A percentile compares a stretch with the other conserved stretches of the same genome.
Evolutionary conservation across 2,113 vertebrate species (phyloP).

Genomic region (Sapayoa aenigma): DNA sequence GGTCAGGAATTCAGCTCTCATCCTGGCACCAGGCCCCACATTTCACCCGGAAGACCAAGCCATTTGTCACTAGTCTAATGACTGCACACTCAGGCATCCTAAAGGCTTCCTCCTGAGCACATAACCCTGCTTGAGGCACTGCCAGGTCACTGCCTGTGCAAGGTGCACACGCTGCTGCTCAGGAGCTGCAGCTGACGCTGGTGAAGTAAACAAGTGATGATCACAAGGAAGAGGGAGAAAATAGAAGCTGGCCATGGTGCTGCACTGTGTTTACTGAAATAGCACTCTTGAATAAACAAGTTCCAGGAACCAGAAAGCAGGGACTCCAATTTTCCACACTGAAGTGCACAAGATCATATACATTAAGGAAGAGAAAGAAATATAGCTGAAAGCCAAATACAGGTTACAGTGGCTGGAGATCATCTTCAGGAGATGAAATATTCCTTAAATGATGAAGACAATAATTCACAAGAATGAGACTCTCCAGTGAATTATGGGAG

Average conservation of each 20-base stretch:
- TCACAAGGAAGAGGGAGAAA: background rate
- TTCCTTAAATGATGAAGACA: slow-evolving; percentile 47
- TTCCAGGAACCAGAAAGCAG: background rate
- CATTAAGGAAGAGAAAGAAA: slow-evolving; percentile 37
- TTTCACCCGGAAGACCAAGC: background rate
- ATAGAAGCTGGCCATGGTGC: background rate
- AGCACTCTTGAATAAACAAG: background rate
- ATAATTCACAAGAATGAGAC: slow-evolving; percentile 52
- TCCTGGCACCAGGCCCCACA: background rate
- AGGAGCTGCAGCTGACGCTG: background rate
- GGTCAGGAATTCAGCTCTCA: background rate
- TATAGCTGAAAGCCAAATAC: slow-evolving; percentile 34
- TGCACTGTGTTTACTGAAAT: background rate
- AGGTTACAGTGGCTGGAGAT: slow-evolving; percentile 47
- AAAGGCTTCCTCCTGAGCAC: background rate
- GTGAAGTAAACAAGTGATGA: background rate
- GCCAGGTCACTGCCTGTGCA: background rate
- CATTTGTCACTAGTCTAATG: background rate
- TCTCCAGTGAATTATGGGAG: slow-evolving; percentile 42
- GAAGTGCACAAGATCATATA: background rate
- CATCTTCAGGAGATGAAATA: slow-evolving; percentile 48
- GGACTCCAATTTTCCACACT: background rate
- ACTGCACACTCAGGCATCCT: too few relatives aligned
- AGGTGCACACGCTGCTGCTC: background rate
- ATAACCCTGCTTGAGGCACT: background rate